Percentiles rank a stretch among this genome's conserved stretches.
Conservation (phyloP, 1,140 invertebrate species). For the Drosophila fuyamai region DNA sequence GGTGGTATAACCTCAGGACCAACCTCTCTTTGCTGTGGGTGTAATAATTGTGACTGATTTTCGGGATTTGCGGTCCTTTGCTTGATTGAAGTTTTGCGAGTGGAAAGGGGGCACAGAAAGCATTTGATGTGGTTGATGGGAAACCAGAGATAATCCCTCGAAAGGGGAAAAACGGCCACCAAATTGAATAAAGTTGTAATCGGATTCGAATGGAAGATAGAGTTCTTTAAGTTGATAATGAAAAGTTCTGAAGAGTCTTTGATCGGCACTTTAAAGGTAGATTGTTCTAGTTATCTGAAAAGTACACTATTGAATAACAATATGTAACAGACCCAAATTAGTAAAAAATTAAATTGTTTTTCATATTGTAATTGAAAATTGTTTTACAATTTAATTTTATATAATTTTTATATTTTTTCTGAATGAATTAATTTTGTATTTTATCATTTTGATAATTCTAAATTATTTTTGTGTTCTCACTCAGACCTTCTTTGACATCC, state of each 20-base stretch:
- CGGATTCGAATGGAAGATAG: neutral
- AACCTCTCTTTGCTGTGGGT: slow-evolving; percentile 11
- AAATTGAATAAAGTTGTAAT: slow-evolving; percentile 32
- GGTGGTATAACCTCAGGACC: slow-evolving; percentile 21
- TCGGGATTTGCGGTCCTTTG: slow-evolving; percentile 44
- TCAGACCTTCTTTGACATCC: neutral
- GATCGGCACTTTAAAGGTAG: no score
- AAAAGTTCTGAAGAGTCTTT: neutral
- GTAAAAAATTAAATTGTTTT: no score
- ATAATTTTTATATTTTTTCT: no score
- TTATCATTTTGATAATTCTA: no score
- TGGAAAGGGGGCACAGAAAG: slow-evolving; percentile 6
- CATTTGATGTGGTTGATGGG: slow-evolving; percentile 42
- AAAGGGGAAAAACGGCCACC: neutral
- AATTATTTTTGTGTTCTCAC: no score
- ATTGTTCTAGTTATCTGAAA: neutral
- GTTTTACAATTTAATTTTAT: no score
- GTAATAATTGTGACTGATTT: slow-evolving; percentile 77
- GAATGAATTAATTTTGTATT: no score
- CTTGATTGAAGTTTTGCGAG: slow-evolving; percentile 55
- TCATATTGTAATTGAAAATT: no score
- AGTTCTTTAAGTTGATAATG: neutral
- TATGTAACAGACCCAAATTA: no score
- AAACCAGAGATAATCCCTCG: slow-evolving; percentile 10
- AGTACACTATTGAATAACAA: neutral